Evolutionary conservation across 2,797 vertebrate species (phyloP).

Genomic region (Potorous gilbertii): DNA sequence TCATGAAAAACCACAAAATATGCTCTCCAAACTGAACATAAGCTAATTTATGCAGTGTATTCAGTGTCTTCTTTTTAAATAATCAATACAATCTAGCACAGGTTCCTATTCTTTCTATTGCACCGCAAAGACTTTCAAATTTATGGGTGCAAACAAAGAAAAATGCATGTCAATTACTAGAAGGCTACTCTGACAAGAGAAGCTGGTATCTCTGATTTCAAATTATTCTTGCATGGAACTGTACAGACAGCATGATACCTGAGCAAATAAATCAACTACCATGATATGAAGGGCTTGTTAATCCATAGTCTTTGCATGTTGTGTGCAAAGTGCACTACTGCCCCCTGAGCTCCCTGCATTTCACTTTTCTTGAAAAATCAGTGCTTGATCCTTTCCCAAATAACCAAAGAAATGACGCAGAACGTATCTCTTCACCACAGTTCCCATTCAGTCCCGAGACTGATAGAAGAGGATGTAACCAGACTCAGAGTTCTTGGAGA

Average conservation of each 20-base stretch:
- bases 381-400: conserved; percentile 82
- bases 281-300: conserved; percentile 78
- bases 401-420: conserved; percentile 80
- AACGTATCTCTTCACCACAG: conserved; percentile 74
- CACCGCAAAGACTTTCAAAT: conserved; percentile 69
- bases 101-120: conserved; percentile 73
- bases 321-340: conserved; percentile 86
- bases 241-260: conserved; percentile 84
- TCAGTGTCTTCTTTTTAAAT: conserved; percentile 62
- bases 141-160: conserved; percentile 66
- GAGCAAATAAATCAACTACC: conserved; percentile 86
- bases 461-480: conserved; percentile 92
- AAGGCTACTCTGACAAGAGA: conserved; percentile 80
- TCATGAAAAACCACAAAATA: conserved; percentile 53
- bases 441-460: conserved; percentile 86
- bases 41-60: conserved; percentile 56
- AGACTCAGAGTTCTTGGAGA: conserved; percentile 91
- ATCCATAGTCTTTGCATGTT: conserved; percentile 81
- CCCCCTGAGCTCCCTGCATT: conserved; percentile 83
- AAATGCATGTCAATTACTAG: conserved; percentile 62
- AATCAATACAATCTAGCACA: conserved; percentile 68
- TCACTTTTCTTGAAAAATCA: conserved; percentile 77
- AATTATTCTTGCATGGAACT: conserved; percentile 77
- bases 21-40: conserved; percentile 64
- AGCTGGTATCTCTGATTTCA: conserved; percentile 81